These are phyloP conservation scores for Ectemnius lituratus DNA, from an alignment of 2,888 invertebrate species.

Conservation along the genomic window DNA sequence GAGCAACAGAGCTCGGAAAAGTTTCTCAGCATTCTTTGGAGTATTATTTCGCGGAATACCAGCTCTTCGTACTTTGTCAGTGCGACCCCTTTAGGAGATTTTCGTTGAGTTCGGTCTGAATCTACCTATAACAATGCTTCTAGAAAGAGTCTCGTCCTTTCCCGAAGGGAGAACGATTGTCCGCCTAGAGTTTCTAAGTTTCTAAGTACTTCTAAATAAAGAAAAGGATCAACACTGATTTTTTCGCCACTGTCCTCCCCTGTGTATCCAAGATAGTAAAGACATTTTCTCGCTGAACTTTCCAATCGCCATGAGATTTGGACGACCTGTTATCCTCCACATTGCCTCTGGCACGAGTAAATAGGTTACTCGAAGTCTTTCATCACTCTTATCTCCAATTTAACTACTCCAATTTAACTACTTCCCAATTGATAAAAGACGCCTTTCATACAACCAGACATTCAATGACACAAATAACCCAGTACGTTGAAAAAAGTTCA, in stretches of 20 bases:
- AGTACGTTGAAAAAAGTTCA: too few species aligned
- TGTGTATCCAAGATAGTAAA: not conserved
- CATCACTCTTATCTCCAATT: not conserved
- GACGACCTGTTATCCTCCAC: not conserved
- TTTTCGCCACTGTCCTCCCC: not conserved
- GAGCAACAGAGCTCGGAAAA: not conserved
- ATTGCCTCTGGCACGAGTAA: too few species aligned
- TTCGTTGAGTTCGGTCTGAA: constrained; percentile 19
- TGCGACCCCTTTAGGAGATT: not conserved
- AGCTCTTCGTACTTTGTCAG: not conserved
- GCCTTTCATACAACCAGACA: too few species aligned
- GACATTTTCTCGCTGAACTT: constrained; percentile 40
- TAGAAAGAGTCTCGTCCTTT: not conserved
- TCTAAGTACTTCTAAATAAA: constrained; percentile 57
- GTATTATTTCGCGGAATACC: not conserved
- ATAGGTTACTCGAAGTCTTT: not conserved
- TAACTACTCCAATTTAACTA: too few species aligned
- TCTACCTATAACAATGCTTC: constrained; percentile 19
- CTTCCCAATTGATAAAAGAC: too few species aligned
- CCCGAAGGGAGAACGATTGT: constrained; percentile 22
- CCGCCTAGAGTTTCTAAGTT: constrained; percentile 37
- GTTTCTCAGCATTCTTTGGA: not conserved
- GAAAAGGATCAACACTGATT: constrained; percentile 57
- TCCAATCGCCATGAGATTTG: constrained; percentile 20
- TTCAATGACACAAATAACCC: too few species aligned